These are phyloP conservation scores for Leptodactylus fallax DNA, from an alignment of 2,797 vertebrate genomes.

Conservation along the genomic window DNA sequence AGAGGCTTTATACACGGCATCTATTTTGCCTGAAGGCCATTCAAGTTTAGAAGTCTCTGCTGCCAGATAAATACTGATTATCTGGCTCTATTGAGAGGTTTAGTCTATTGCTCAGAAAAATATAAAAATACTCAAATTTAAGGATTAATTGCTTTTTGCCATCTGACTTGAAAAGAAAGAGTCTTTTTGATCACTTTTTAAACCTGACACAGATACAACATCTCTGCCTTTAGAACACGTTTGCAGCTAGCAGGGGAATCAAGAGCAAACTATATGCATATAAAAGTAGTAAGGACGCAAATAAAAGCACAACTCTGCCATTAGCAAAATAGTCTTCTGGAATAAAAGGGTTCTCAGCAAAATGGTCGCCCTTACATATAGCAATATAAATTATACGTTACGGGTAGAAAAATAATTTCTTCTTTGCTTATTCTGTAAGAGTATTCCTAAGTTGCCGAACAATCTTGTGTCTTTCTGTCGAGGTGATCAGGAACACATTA, in stretches of 20 bases:
- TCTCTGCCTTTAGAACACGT: conserved; percentile 33
- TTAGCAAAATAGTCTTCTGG: background rate
- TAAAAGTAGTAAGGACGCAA: conserved; percentile 14
- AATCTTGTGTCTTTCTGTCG: background rate
- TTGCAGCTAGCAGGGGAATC: conserved; percentile 42
- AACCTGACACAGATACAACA: conserved; percentile 55
- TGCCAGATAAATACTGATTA: conserved; percentile 56
- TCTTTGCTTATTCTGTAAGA: background rate
- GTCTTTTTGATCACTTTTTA: conserved; percentile 61
- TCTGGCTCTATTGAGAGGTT: conserved; percentile 42
- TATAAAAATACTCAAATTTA: conserved; percentile 50
- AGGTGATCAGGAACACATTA: background rate
- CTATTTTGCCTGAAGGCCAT: conserved; percentile 59
- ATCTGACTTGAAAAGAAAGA: conserved; percentile 60
- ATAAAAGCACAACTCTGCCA: background rate
- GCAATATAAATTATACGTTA: background rate
- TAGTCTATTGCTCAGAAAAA: conserved; percentile 50
- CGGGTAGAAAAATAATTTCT: background rate
- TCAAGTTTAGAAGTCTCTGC: conserved; percentile 56
- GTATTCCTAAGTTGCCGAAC: background rate
- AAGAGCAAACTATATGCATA: conserved; percentile 36
- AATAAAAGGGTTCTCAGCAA: background rate
- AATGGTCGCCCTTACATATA: background rate
- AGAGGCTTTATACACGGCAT: conserved; percentile 52
- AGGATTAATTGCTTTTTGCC: conserved; percentile 61